phyloP scores from a whole-genome alignment of 23 tunicate genomes.

The Halocynthia aurantium region DNA sequence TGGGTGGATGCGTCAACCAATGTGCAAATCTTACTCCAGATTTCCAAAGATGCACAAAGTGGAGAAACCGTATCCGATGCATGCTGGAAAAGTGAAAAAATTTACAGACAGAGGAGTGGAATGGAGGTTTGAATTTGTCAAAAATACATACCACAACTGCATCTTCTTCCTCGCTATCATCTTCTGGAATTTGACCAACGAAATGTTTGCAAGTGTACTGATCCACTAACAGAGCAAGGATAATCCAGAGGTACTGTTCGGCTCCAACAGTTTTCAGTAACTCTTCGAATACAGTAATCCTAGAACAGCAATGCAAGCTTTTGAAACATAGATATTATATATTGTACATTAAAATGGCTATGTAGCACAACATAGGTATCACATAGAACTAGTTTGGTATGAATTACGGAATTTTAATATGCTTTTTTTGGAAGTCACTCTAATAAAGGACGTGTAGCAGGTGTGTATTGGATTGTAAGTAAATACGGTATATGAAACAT shows the following conservation, averaged over 20 bases:
- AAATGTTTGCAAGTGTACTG: slow-evolving; percentile 18
- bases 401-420: too few species aligned
- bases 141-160: background rate
- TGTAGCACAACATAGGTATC: too few species aligned
- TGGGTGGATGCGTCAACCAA: background rate
- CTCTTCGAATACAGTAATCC: slow-evolving; percentile 54
- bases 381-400: too few species aligned
- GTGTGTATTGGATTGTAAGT: too few species aligned
- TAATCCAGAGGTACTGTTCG: slow-evolving; percentile 31
- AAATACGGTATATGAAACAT: too few species aligned
- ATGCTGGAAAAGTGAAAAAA: too few species aligned
- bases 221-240: slow-evolving; percentile 32
- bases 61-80: background rate
- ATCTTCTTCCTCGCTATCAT: background rate
- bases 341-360: too few species aligned
- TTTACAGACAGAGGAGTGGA: too few species aligned
- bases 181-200: background rate
- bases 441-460: too few species aligned
- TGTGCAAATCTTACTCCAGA: background rate
- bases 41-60: background rate
- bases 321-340: too few species aligned
- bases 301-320: slow-evolving; percentile 2
- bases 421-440: too few species aligned
- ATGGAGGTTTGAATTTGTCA: too few species aligned
- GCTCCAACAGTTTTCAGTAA: slow-evolving; percentile 33